phyloP scores from a whole-genome alignment of 2,113 vertebrate species.

The Melanerpes aurifrons region DNA sequence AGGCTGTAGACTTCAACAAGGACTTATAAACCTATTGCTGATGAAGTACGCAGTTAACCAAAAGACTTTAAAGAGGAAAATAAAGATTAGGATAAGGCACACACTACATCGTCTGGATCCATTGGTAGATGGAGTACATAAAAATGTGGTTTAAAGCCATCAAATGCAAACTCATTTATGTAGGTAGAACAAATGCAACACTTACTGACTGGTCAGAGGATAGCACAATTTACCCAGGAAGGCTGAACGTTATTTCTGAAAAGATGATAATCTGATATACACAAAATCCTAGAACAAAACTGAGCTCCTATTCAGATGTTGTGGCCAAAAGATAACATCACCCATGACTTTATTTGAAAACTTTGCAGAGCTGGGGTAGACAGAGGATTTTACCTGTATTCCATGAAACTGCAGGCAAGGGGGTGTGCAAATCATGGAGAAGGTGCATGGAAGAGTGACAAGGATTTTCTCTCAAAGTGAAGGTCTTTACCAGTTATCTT shows the following conservation, averaged over 20 bases:
- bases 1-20: not conserved
- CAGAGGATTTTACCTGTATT: not conserved
- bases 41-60: not conserved
- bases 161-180: not conserved
- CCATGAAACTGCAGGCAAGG: not conserved
- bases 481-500: not conserved
- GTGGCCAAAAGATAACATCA: not conserved
- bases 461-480: not conserved
- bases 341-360: not conserved
- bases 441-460: not conserved
- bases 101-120: not conserved
- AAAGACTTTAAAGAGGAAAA: not conserved
- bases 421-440: not conserved
- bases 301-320: not conserved
- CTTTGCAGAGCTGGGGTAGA: not conserved
- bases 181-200: not conserved
- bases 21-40: not conserved
- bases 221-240: not conserved
- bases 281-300: not conserved
- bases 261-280: accelerated
- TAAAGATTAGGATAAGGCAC: not conserved
- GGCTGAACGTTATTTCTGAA: not conserved
- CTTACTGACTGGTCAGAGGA: not conserved
- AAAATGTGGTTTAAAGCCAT: not conserved
- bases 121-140: not conserved